Evolutionary conservation across 2,888 invertebrate genomes (phyloP).

Genomic region (Dasysyrphus tricinctus): DNA sequence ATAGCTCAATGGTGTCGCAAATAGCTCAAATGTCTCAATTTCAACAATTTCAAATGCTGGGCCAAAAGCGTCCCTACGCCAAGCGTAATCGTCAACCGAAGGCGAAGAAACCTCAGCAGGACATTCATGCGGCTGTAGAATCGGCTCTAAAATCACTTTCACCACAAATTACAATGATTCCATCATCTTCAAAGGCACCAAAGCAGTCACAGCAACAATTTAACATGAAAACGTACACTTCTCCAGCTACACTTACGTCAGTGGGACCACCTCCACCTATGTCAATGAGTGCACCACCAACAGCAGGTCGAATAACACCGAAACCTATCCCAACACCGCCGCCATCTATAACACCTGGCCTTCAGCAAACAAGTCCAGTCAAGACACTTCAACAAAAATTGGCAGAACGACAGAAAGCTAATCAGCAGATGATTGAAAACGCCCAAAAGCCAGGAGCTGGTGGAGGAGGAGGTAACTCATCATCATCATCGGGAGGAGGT

Average conservation of each 20-base stretch:
- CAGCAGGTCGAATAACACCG: constrained; percentile 52
- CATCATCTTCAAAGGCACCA: constrained; percentile 50
- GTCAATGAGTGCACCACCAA: constrained; percentile 49
- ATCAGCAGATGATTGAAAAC: constrained; percentile 76
- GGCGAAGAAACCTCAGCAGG: constrained; percentile 63
- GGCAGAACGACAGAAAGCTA: constrained; percentile 86
- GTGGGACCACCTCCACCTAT: constrained; percentile 59
- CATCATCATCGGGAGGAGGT: constrained; percentile 54
- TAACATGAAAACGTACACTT: constrained; percentile 51
- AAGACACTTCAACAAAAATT: constrained; percentile 89
- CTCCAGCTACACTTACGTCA: constrained; percentile 67
- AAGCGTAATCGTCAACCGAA: constrained; percentile 76
- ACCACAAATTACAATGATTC: constrained; percentile 66
- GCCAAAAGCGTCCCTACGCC: constrained; percentile 75
- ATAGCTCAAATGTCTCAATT: constrained; percentile 68
- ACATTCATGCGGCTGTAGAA: constrained; percentile 49
- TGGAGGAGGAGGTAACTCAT: constrained; percentile 57
- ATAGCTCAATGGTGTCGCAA: constrained; percentile 71
- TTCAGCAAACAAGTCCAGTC: constrained; percentile 84
- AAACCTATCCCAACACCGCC: constrained; percentile 56
- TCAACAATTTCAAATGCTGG: constrained; percentile 74
- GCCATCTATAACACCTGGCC: constrained; percentile 30
- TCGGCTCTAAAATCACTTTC: constrained; percentile 63
- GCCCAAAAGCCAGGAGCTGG: constrained; percentile 64
- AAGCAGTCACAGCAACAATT: constrained; percentile 55